phyloP scores from a whole-genome alignment of 2,797 vertebrate species.

The Vultur gryphus region DNA sequence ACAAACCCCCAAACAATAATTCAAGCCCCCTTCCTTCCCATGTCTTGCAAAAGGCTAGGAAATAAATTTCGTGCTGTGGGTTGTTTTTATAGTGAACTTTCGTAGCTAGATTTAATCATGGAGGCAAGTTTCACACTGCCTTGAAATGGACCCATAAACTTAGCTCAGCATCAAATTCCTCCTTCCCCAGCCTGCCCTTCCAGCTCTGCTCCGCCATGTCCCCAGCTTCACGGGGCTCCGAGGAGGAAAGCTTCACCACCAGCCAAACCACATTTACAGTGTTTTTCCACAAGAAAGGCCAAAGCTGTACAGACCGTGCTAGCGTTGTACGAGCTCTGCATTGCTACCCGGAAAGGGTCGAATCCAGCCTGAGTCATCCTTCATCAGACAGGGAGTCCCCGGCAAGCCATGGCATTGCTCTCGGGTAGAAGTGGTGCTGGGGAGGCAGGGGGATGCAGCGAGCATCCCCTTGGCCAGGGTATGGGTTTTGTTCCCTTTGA shows the following conservation, averaged over 20 bases:
- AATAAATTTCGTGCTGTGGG: neutral
- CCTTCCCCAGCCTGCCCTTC: neutral
- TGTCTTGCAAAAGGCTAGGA: neutral
- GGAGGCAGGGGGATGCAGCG: neutral
- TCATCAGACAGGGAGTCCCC: neutral
- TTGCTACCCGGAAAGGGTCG: neutral
- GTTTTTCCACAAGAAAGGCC: neutral
- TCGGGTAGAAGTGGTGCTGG: neutral
- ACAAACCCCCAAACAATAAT: neutral
- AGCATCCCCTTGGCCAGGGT: neutral
- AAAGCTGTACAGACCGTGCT: neutral
- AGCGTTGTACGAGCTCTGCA: fast-evolving
- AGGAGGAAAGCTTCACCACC: neutral
- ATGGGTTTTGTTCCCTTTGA: neutral
- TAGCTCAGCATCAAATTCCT: neutral
- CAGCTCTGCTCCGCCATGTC: neutral
- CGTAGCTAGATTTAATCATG: neutral
- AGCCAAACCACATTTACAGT: neutral
- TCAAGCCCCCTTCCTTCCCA: neutral
- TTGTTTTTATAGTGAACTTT: neutral
- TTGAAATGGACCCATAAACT: neutral
- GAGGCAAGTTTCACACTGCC: neutral
- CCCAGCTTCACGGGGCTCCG: neutral
- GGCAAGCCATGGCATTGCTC: neutral
- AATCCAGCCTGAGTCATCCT: neutral